Evolutionary conservation across 1,140 invertebrate species (phyloP).

Genomic region (Colletes gigas): DNA sequence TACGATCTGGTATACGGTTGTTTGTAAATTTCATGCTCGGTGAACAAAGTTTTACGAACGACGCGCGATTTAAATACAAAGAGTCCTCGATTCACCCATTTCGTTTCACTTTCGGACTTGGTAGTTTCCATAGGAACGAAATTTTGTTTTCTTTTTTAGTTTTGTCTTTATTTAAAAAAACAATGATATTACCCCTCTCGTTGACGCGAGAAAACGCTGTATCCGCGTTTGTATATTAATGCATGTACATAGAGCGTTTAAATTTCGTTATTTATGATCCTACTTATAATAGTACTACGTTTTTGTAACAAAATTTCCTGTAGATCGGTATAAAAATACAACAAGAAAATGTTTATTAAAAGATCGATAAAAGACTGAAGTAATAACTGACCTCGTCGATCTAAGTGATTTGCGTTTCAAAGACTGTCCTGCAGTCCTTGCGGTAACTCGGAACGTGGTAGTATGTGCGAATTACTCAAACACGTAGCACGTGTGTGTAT

Average conservation of each 20-base stretch:
- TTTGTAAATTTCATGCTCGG: constrained; percentile 61
- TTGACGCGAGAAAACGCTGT: constrained; percentile 27
- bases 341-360: constrained; percentile 6
- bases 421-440: constrained; percentile 45
- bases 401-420: constrained; percentile 4
- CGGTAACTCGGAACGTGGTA: constrained; percentile 3
- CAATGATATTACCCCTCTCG: constrained; percentile 11
- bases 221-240: not conserved
- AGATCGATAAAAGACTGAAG: not conserved
- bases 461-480: constrained; percentile 36
- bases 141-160: not conserved
- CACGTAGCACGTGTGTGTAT: constrained; percentile 33
- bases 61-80: too few species aligned
- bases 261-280: not conserved
- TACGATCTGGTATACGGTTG: constrained; percentile 74
- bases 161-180: constrained; percentile 17
- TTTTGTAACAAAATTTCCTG: not conserved
- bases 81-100: not conserved
- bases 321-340: constrained; percentile 14
- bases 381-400: not conserved
- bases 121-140: not conserved
- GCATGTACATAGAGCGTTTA: constrained; percentile 2
- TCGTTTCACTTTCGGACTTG: not conserved
- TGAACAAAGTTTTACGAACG: not conserved
- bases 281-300: not conserved